Evolutionary conservation across 1,140 invertebrate genomes (phyloP).

Genomic region (Heliconius himera): DNA sequence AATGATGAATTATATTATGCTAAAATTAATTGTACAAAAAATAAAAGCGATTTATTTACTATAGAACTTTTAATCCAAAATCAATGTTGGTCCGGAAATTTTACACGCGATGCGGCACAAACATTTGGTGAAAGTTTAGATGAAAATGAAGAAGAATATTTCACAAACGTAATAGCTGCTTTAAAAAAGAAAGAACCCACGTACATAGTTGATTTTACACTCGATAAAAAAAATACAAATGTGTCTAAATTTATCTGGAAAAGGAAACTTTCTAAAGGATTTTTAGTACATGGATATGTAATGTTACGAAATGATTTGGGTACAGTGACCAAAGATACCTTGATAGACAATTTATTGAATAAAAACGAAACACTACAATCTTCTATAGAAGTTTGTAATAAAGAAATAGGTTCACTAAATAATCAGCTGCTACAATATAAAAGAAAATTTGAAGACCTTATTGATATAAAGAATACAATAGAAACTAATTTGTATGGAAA

Average conservation of each 20-base stretch:
- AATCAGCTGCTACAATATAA: conserved; percentile 52
- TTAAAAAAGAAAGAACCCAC: conserved; percentile 40
- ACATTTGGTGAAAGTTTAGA: conserved; percentile 46
- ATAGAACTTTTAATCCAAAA: conserved; percentile 54
- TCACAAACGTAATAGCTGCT: conserved; percentile 47
- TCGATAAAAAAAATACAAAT: conserved; percentile 28
- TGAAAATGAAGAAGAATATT: conserved; percentile 55
- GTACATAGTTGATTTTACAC: conserved; percentile 51
- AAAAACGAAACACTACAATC: conserved; percentile 50
- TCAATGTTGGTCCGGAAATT: conserved; percentile 56
- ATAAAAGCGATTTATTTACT: conserved; percentile 52
- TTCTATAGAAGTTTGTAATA: conserved; percentile 41
- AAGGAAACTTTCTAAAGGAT: conserved; percentile 48
- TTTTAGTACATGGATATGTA: conserved; percentile 58
- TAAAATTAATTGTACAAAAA: conserved; percentile 56
- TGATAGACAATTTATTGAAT: conserved; percentile 59
- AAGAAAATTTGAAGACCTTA: conserved; percentile 56
- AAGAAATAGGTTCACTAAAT: conserved; percentile 45
- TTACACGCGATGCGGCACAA: conserved; percentile 49
- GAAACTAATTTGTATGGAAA: conserved; percentile 63
- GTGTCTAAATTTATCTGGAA: conserved; percentile 61
- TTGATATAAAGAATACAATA: conserved; percentile 55
- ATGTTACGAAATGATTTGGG: conserved; percentile 44
- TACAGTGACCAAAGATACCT: conserved; percentile 44
- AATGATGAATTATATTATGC: conserved; percentile 48